phyloP scores from a whole-genome alignment of 2,797 vertebrate genomes.

The Rhadinocentrus ornatus region DNA sequence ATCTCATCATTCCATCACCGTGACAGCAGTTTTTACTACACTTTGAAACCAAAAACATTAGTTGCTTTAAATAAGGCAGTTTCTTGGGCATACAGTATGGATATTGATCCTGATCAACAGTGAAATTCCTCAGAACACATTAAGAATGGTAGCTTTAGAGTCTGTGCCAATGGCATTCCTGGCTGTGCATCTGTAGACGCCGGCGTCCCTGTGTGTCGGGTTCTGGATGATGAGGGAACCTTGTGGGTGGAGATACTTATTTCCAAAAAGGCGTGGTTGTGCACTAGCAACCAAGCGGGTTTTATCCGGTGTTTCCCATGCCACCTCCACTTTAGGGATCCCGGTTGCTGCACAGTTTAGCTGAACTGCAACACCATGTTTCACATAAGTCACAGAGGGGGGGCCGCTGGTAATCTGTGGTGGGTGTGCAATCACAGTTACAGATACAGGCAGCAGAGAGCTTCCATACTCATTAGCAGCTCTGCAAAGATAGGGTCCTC shows the following conservation, averaged over 20 bases:
- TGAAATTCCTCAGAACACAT: conserved; percentile 85
- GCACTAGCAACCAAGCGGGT: conserved; percentile 80
- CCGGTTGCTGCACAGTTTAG: conserved; percentile 88
- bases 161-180: conserved; percentile 89
- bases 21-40: conserved; percentile 56
- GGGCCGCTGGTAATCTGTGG: conserved; percentile 89
- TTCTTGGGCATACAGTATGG: conserved; percentile 56
- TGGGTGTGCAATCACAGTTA: conserved; percentile 88
- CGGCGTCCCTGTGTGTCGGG: conserved; percentile 83
- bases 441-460: conserved; percentile 79
- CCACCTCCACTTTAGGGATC: conserved; percentile 86
- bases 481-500: conserved; percentile 89
- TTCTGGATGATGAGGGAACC: conserved; percentile 92
- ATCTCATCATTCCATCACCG: conserved; percentile 18
- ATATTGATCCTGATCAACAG: conserved; percentile 16
- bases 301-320: conserved; percentile 92
- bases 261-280: conserved; percentile 88
- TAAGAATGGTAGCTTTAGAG: conserved; percentile 88
- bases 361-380: conserved; percentile 87
- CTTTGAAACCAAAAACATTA: conserved; percentile 46
- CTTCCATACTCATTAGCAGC: conserved; percentile 84
- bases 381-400: conserved; percentile 84
- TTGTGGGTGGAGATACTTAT: conserved; percentile 91
- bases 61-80: conserved; percentile 71
- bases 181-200: conserved; percentile 92